Evolutionary conservation across 2,888 invertebrate species (phyloP), one percentile per base, ranked within the genome.

Genomic region (Sarcophaga carnaria): DNA sequence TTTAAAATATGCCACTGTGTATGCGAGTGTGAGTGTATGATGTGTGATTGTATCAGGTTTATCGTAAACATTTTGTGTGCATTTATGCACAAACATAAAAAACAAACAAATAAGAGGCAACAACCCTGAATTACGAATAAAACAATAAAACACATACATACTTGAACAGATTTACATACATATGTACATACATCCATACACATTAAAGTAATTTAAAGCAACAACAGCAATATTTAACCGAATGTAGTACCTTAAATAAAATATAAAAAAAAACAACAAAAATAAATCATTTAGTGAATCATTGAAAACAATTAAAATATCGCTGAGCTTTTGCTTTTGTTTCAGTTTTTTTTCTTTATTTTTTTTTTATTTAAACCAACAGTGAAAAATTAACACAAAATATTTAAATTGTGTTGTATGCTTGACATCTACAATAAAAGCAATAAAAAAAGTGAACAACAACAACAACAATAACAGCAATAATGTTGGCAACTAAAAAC

Each of bases 261-360:
- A 70, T 6, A 54, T 25, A 22, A 20, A 8, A 62, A 62, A 74
- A 60, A 59, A 64, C 47, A 76, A 27, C 37, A 60, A 67, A 69
- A 77, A 80, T 80, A 80, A 86, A 86, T 83, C 76, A 83, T 80
- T 72, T 80, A 60, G 60, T 83, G 86, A 86, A 64, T 86, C 86
- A 83, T 70, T 83, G 74, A 74, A 86, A 80, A 83, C 78, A 80
- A 86, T 86, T 80, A 83, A 76, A 70, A 78, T 80, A 49, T 80
- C 74, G 70, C 76, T 85, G 67, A 82, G 67, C 80, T 67, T 63
- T 80, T 83, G 82, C 79, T 77, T 83, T 83, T 67, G 45, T 78
- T 83, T 78, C 10, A 10, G 76, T 76, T 77, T 80, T 80, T 78
- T 83, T 74, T 37, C 10, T 37, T 37, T 37, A 0, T 37, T 10